Evolutionary conservation across 2,113 vertebrate genomes (phyloP).

Genomic region (Nasalis larvatus): DNA sequence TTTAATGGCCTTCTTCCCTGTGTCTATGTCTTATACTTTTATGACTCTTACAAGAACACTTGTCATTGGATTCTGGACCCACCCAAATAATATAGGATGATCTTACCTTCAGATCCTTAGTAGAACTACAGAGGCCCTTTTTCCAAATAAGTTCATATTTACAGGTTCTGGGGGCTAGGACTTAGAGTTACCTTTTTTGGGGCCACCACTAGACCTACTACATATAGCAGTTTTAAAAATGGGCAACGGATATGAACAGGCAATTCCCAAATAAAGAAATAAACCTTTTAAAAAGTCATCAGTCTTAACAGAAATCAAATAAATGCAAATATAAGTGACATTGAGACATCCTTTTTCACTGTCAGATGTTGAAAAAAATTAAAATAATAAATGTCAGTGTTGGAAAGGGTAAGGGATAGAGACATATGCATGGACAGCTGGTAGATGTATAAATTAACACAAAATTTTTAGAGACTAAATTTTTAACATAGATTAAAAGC

Average conservation of each 20-base stretch:
- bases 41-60: background rate
- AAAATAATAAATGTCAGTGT: background rate
- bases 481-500: background rate
- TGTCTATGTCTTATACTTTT: background rate
- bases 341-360: background rate
- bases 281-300: background rate
- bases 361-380: background rate
- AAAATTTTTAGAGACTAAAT: background rate
- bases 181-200: background rate
- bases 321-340: background rate
- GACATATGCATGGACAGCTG: background rate
- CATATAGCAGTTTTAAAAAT: background rate
- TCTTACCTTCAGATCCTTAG: background rate
- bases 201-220: background rate
- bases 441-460: background rate
- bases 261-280: background rate
- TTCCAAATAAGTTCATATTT: background rate
- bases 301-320: background rate
- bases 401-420: background rate
- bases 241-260: background rate
- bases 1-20: background rate
- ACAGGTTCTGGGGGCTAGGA: background rate
- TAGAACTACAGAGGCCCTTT: background rate
- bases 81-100: background rate
- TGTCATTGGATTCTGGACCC: background rate